Percentiles rank a stretch among this genome's conserved stretches.
Conservation (phyloP, 2,797 vertebrate genomes). For the Falco peregrinus region DNA sequence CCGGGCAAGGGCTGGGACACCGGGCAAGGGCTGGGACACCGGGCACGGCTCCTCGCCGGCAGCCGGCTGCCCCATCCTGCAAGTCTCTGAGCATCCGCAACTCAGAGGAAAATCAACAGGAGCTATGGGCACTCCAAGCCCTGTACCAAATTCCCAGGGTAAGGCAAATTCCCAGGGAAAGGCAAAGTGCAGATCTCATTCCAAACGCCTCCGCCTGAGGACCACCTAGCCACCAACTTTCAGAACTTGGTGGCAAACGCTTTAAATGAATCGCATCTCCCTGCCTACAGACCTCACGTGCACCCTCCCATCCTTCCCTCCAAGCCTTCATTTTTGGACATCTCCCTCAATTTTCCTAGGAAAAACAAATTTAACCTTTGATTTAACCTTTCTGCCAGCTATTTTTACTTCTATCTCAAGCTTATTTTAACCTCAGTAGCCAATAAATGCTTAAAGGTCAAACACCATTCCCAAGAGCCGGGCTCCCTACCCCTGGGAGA, state of each 20-base stretch:
- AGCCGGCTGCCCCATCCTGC: background rate
- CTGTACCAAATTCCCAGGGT: background rate
- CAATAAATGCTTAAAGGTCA: slow-evolving; percentile 69
- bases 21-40: background rate
- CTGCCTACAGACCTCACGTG: background rate
- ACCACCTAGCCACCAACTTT: slow-evolving; percentile 32
- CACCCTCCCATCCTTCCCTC: background rate
- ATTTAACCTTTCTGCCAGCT: slow-evolving; percentile 63
- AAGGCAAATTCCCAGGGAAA: slow-evolving; percentile 5
- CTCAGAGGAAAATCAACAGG: slow-evolving; percentile 11
- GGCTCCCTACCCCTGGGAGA: background rate
- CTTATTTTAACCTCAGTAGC: slow-evolving; percentile 63
- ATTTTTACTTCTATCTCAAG: slow-evolving; percentile 57
- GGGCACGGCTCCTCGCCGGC: background rate
- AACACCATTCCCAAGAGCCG: slow-evolving; percentile 28
- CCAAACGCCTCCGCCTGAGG: background rate
- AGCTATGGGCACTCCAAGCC: background rate
- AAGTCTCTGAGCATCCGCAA: background rate
- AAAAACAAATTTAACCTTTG: slow-evolving; percentile 65
- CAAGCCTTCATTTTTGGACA: slow-evolving; percentile 7
- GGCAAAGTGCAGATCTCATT: background rate
- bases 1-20: background rate
- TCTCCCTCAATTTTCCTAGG: slow-evolving; percentile 42
- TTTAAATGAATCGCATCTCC: background rate
- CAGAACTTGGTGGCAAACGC: background rate